Conservation (phyloP, 2,888 invertebrate species). For the Dysmachus trigonus region DNA sequence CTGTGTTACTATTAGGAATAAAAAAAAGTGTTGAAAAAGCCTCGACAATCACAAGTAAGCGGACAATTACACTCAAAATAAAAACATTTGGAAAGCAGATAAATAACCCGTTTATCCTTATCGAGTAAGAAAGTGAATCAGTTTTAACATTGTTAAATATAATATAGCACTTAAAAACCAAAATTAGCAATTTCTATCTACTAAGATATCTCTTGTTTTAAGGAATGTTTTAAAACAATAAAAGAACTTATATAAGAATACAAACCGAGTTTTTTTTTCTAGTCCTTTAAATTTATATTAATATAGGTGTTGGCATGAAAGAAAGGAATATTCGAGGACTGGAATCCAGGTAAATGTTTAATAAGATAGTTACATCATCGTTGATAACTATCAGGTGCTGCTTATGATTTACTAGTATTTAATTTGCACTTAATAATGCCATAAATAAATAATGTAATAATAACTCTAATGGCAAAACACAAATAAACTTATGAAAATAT, state of each 20-base stretch:
- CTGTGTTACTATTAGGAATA: background rate
- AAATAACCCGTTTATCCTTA: background rate
- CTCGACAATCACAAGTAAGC: slow-evolving; percentile 29
- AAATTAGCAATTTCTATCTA: background rate
- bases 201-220: background rate
- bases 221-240: background rate
- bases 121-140: background rate
- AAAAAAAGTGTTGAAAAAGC: slow-evolving; percentile 15
- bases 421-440: no score
- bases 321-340: background rate
- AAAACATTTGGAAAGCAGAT: background rate
- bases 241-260: background rate
- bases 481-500: no score
- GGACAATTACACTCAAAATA: slow-evolving; percentile 7
- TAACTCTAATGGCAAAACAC: no score
- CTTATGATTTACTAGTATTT: no score
- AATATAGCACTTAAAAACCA: background rate
- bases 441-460: no score
- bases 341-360: background rate
- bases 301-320: background rate
- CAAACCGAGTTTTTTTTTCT: background rate
- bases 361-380: background rate
- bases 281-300: no score
- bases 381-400: no score
- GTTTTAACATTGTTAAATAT: slow-evolving; percentile 1